These are phyloP conservation scores for Peromyscus maniculatus DNA, from an alignment of 2,113 vertebrate species.

Conservation along the genomic window DNA sequence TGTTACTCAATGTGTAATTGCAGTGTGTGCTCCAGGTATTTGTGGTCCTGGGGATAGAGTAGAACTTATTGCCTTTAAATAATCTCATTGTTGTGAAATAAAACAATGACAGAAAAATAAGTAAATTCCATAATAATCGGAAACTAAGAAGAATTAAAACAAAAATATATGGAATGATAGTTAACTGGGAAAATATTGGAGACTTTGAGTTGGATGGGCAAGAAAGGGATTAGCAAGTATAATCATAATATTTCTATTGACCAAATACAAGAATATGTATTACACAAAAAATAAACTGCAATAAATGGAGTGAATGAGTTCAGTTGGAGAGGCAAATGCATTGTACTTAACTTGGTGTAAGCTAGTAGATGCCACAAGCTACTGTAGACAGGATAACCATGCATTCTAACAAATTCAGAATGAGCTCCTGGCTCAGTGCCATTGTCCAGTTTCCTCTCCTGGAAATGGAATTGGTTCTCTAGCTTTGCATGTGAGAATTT, in stretches of 20 bases:
- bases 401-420: not conserved
- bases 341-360: fast-evolving
- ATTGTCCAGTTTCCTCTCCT: not conserved
- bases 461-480: not conserved
- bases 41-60: not conserved
- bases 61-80: not conserved
- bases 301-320: not conserved
- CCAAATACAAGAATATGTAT: not conserved
- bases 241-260: not conserved
- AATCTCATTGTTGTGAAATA: not conserved
- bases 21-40: not conserved
- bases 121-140: not conserved
- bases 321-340: not conserved
- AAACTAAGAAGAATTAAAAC: not conserved
- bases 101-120: not conserved
- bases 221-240: not conserved
- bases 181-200: not conserved
- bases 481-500: not conserved
- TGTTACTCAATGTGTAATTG: not conserved
- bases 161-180: not conserved
- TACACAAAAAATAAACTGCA: not conserved
- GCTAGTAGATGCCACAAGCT: fast-evolving
- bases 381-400: not conserved
- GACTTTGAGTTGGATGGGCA: not conserved
- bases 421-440: not conserved